Evolutionary conservation across 2,888 invertebrate species (phyloP).

Genomic region (Cephus pygmeus): DNA sequence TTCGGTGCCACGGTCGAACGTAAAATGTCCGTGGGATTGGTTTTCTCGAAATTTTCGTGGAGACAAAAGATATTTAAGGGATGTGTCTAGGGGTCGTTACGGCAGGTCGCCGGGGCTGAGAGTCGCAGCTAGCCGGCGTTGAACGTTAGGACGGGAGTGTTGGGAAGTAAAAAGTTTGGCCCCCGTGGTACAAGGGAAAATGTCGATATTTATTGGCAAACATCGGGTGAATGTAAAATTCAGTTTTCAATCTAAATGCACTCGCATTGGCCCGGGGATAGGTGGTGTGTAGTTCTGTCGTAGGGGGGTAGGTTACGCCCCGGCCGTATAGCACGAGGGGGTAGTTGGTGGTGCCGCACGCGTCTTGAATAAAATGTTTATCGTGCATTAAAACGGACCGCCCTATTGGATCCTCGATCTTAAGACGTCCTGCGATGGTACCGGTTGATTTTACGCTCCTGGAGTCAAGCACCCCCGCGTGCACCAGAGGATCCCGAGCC

Average conservation of each 20-base stretch:
- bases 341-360: conserved; percentile 23
- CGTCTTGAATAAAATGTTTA: conserved; percentile 42
- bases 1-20: not conserved
- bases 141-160: not conserved
- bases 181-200: conserved; percentile 24
- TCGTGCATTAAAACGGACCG: conserved; percentile 38
- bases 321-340: not conserved
- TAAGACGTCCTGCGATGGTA: conserved; percentile 17
- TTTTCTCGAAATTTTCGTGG: not conserved
- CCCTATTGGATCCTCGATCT: conserved; percentile 34
- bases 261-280: conserved; percentile 32
- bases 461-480: not conserved
- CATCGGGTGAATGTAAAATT: conserved; percentile 57
- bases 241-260: conserved; percentile 60
- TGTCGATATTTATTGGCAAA: conserved; percentile 55
- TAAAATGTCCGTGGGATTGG: not conserved
- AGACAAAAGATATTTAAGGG: not conserved
- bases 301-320: conserved; percentile 16
- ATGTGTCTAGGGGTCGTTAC: not conserved
- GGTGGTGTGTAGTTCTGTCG: not conserved
- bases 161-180: not conserved
- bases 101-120: not conserved
- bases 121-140: not conserved
- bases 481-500: not conserved
- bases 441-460: conserved; percentile 22